Conservation (phyloP, 2,888 invertebrate genomes). For the Diarsia mendica region DNA sequence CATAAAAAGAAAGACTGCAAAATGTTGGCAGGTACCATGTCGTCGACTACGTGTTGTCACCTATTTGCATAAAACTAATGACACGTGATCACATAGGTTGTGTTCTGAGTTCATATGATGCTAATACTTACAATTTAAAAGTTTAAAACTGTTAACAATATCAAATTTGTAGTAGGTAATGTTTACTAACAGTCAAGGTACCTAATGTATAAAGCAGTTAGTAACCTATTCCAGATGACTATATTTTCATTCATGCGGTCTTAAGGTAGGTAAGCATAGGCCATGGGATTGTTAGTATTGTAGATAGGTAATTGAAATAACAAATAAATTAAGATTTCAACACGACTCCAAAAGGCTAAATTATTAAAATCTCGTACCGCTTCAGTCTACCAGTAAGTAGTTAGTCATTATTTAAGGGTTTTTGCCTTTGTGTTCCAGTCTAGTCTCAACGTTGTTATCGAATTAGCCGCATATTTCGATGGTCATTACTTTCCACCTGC, state of each 20-base stretch:
- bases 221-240: conserved; percentile 34
- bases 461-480: conserved; percentile 4
- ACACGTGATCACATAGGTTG: conserved; percentile 5
- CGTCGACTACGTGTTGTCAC: neutral
- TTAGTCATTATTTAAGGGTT: neutral
- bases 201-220: neutral
- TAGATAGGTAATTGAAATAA: neutral
- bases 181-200: neutral
- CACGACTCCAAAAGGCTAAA: neutral
- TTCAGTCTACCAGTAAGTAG: neutral
- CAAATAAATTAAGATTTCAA: neutral
- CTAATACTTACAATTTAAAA: too few relatives aligned
- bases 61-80: conserved; percentile 2
- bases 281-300: neutral
- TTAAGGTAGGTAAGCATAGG: neutral
- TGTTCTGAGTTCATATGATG: neutral
- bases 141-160: neutral
- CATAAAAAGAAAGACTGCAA: conserved; percentile 48
- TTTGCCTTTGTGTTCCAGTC: neutral
- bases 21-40: conserved; percentile 29
- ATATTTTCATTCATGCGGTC: conserved; percentile 20
- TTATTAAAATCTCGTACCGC: conserved; percentile 4
- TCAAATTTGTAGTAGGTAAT: neutral
- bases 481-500: neutral
- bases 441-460: neutral